A percentile compares a stretch with the other conserved stretches of the same genome.
Evolutionary conservation across 2,797 vertebrate species (phyloP).

Genomic region (Oreochromis mossambicus): DNA sequence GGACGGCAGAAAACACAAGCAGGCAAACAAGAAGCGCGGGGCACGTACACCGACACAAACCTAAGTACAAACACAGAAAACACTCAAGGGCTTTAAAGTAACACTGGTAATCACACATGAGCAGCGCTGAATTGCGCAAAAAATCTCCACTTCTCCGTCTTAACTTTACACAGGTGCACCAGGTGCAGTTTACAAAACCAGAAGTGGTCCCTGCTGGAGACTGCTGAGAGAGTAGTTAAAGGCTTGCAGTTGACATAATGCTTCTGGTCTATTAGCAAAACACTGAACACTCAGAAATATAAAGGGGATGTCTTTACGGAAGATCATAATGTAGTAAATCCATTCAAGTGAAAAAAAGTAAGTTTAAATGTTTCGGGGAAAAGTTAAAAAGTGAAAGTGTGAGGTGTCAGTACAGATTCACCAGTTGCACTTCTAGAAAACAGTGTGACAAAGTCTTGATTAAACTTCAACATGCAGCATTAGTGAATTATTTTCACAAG

Average conservation of each 20-base stretch:
- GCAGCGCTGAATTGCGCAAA: slow-evolving; percentile 14
- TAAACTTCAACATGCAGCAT: background rate
- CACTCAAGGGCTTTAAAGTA: slow-evolving; percentile 24
- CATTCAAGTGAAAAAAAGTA: background rate
- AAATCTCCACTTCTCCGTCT: slow-evolving; percentile 30
- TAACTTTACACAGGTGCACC: slow-evolving; percentile 54
- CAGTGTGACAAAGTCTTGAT: background rate
- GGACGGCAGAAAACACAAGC: slow-evolving; percentile 16
- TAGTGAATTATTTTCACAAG: background rate
- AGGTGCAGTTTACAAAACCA: slow-evolving; percentile 31
- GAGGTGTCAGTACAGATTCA: background rate
- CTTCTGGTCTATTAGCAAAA: background rate
- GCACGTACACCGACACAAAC: background rate
- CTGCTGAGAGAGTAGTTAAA: background rate
- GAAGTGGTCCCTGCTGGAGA: slow-evolving; percentile 6
- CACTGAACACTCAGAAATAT: background rate
- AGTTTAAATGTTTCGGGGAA: background rate
- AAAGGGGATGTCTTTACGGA: background rate
- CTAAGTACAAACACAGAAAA: slow-evolving; percentile 9
- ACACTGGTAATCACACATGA: slow-evolving; percentile 33
- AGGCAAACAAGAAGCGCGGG: background rate
- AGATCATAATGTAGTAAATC: background rate
- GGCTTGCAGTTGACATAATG: slow-evolving; percentile 1
- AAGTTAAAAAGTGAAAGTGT: background rate
- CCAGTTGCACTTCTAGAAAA: background rate